Conservation (phyloP, 2,113 vertebrate species). For the Dunckerocampus dactyliophorus region DNA sequence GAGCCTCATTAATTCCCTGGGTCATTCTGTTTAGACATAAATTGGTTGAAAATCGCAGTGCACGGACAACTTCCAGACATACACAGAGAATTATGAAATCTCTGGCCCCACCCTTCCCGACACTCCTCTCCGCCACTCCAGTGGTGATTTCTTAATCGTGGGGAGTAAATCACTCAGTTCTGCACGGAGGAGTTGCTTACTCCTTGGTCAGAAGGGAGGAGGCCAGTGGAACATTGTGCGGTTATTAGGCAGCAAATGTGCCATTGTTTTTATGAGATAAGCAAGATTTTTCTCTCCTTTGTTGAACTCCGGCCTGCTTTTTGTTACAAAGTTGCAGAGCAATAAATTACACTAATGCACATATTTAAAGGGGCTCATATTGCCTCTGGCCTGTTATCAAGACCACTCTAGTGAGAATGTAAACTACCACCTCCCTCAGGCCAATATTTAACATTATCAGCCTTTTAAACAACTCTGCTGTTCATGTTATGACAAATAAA, state of each 20-base stretch:
- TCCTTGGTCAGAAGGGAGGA: conserved; percentile 84
- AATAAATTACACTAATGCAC: conserved; percentile 83
- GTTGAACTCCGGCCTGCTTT: conserved; percentile 65
- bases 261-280: conserved; percentile 89
- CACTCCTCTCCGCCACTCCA: conserved; percentile 59
- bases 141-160: conserved; percentile 83
- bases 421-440: conserved; percentile 72
- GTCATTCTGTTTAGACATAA: conserved; percentile 93
- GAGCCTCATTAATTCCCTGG: conserved; percentile 98
- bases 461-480: conserved; percentile 74
- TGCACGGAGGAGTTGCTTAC: conserved; percentile 83
- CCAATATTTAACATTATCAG: conserved; percentile 80
- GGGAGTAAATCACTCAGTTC: conserved; percentile 86
- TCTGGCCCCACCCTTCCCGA: conserved; percentile 57
- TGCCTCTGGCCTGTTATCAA: conserved; percentile 81
- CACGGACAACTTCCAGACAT: conserved; percentile 94
- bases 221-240: conserved; percentile 87
- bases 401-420: conserved; percentile 78
- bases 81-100: conserved; percentile 94
- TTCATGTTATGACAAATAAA: conserved; percentile 75
- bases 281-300: conserved; percentile 78
- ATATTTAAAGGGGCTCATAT: conserved; percentile 79
- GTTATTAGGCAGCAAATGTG: conserved; percentile 96
- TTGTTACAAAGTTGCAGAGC: conserved; percentile 66
- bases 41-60: conserved; percentile 89